Conservation (phyloP, 2,113 vertebrate species). For the Arvicanthis niloticus region DNA sequence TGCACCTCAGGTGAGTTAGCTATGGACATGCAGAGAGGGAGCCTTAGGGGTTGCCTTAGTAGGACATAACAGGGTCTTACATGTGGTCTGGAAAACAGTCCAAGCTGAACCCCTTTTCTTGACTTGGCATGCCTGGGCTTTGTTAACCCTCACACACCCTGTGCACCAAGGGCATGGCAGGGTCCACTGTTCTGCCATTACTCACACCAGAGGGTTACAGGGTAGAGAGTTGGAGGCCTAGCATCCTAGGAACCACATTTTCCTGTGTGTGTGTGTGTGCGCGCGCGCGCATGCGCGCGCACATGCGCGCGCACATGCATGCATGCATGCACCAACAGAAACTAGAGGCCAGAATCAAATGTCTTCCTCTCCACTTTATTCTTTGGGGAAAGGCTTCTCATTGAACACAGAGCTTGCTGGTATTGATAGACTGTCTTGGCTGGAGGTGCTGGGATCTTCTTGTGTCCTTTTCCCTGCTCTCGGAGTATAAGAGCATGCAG, state of each 20-base stretch:
- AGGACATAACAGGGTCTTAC: neutral
- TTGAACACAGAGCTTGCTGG: neutral
- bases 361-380: neutral
- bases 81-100: neutral
- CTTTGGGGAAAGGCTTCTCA: neutral
- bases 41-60: neutral
- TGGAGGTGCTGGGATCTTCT: no score
- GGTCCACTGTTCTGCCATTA: neutral
- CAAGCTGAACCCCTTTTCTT: neutral
- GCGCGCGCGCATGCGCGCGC: neutral
- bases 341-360: neutral
- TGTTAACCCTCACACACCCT: fast-evolving
- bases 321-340: neutral
- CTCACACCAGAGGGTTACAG: neutral
- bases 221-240: neutral
- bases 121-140: neutral
- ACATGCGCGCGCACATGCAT: neutral
- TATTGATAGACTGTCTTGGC: no score
- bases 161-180: neutral
- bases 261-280: neutral
- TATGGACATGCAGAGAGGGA: no score
- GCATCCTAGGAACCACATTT: neutral
- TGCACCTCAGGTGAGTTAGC: neutral
- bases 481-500: no score
- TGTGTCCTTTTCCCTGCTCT: neutral